These are phyloP conservation scores for Ophion ellenae DNA, from an alignment of 2,888 invertebrate species.

Conservation along the genomic window DNA sequence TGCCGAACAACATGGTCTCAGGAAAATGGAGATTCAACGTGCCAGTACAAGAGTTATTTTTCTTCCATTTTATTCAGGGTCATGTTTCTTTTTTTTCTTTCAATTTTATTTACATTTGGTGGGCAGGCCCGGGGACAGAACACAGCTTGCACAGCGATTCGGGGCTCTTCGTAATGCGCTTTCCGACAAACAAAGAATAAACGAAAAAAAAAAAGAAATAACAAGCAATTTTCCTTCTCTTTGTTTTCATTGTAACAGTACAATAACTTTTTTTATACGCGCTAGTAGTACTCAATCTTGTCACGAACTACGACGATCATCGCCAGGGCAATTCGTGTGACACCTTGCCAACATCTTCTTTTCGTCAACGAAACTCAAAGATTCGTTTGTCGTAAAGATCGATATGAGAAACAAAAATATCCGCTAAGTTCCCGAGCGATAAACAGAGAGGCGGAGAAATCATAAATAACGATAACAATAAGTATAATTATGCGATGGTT, in stretches of 20 bases:
- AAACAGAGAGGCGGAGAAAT: conserved; percentile 69
- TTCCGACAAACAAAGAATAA: conserved; percentile 27
- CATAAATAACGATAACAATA: conserved; percentile 83
- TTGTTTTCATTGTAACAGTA: conserved; percentile 67
- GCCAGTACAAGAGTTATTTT: conserved; percentile 80
- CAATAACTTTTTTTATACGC: conserved; percentile 77
- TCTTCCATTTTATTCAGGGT: conserved; percentile 68
- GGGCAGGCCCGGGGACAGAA: conserved; percentile 70
- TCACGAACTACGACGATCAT: conserved; percentile 54
- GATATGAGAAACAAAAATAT: conserved; percentile 9
- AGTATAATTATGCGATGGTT: conserved; percentile 74
- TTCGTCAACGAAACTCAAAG: not conserved
- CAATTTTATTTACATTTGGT: conserved; percentile 59
- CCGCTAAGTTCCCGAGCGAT: conserved; percentile 18
- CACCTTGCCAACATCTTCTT: conserved; percentile 14
- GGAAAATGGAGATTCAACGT: conserved; percentile 26
- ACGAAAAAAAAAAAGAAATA: conserved; percentile 59
- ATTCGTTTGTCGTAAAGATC: not conserved
- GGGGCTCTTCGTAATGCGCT: conserved; percentile 71
- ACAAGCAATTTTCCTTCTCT: conserved; percentile 73
- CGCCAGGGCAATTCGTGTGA: not conserved
- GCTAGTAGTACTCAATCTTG: conserved; percentile 77
- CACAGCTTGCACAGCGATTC: conserved; percentile 78
- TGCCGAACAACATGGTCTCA: not conserved
- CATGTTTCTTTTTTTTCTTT: conserved; percentile 40